Base-by-base conservation (phyloP, 2,113 vertebrate genomes). In the Aepyceros melampus region DNA sequence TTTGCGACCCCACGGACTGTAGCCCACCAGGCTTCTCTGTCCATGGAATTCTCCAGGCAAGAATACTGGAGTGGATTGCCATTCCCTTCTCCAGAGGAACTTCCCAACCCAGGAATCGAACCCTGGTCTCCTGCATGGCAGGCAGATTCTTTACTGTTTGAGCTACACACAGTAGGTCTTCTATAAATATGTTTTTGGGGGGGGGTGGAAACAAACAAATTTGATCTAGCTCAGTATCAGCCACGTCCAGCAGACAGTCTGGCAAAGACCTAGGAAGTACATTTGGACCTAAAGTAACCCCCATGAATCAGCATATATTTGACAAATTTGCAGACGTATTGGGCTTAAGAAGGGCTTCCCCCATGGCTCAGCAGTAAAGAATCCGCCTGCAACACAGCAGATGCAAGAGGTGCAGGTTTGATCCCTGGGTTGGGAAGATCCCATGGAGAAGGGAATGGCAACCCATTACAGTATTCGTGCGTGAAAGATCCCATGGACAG, bases 301-400 rank as follows among this genome's bases (percentile, higher is more conserved):
- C 53, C 58, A 64, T 8, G 2, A 5, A 10, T 36, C 23, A 13
- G 8, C 81, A 23, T 19, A 0, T 19, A 19, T 40, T 49, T 93
- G 81, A 76, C 76, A 95, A 51, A 64, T 17, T 53, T 0, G 12
- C 13, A 45, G 43, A 81, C 4, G 0, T 21, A 0, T 1, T 4
- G 25, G 6, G 2, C 55, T 5, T 78, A 60, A 53, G 79, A 60
- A 43, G 19, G 67, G 19, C n/a, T 40, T 40, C n/a, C 2, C n/a
- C 19, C 19, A 12, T 12, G n/a, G n/a, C 67, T 13, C 10, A 71
- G 67, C 67, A 71, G 19, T 71, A 40, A 71, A 71, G 67, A 71
- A 40, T 23, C n/a, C 0, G 0, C 67, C 67, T 71, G n/a, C n/a
- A 23, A 40, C 0, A 10, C n/a, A 71, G 10, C 19, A 71, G 67